These are phyloP conservation scores for Pinctada fucata DNA, from an alignment of 2,888 invertebrate genomes.

Conservation along the genomic window DNA sequence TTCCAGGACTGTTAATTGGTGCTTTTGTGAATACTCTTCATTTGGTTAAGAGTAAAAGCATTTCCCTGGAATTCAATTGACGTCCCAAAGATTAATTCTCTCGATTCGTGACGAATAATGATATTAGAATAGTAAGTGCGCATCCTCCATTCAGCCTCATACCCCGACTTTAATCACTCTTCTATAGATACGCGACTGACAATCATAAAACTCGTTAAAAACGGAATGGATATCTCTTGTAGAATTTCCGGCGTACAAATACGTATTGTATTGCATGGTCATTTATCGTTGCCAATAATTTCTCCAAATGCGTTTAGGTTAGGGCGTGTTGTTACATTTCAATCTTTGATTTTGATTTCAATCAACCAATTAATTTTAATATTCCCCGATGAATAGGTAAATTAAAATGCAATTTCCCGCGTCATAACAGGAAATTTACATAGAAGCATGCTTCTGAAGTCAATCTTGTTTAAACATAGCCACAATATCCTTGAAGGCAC, in stretches of 20 bases:
- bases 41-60: conserved; percentile 2
- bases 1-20: neutral
- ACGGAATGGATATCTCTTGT: neutral
- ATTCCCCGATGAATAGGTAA: too few species aligned
- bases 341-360: too few species aligned
- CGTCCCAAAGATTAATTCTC: neutral
- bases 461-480: too few species aligned
- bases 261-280: neutral
- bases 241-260: neutral
- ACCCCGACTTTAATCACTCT: neutral
- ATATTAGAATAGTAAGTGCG: neutral
- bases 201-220: neutral
- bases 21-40: neutral
- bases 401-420: too few species aligned
- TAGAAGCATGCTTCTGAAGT: too few species aligned
- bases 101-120: neutral
- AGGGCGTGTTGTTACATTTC: too few species aligned
- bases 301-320: too few species aligned
- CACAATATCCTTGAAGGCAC: too few species aligned
- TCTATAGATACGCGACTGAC: neutral
- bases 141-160: neutral
- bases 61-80: conserved; percentile 1
- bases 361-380: too few species aligned
- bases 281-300: too few species aligned
- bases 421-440: too few species aligned